phyloP scores from a whole-genome alignment of 2,888 invertebrate genomes.

The Volucella bombylans region DNA sequence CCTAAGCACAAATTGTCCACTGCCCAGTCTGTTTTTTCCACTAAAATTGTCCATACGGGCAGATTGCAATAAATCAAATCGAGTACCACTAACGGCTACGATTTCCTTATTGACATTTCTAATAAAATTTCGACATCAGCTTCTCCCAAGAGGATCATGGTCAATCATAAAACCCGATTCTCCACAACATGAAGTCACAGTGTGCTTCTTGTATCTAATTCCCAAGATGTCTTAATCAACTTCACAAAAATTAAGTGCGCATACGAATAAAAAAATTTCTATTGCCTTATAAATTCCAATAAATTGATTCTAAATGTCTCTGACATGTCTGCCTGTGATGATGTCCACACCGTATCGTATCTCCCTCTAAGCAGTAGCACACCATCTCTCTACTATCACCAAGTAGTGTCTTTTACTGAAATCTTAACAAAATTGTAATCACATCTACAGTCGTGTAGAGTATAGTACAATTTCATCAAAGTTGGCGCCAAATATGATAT shows the following conservation, averaged over 20 bases:
- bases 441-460: conserved; percentile 50
- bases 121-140: neutral
- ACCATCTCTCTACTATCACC: neutral
- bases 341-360: neutral
- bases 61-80: conserved; percentile 25
- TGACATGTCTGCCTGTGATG: conserved; percentile 46
- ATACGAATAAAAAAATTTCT: conserved; percentile 64
- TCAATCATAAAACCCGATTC: conserved; percentile 45
- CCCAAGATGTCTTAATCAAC: conserved; percentile 63
- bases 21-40: neutral
- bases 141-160: conserved; percentile 27
- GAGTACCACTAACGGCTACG: conserved; percentile 11
- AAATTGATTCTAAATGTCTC: conserved; percentile 71
- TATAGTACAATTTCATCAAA: conserved; percentile 75
- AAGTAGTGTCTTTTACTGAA: conserved; percentile 41
- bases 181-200: conserved; percentile 20
- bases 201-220: conserved; percentile 31
- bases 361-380: conserved; percentile 3
- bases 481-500: conserved; percentile 81
- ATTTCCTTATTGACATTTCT: neutral
- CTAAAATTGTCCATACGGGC: neutral
- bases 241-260: conserved; percentile 72
- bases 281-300: conserved; percentile 73
- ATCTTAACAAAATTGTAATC: conserved; percentile 71
- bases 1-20: too few species aligned